phyloP scores from a whole-genome alignment of 2,113 vertebrate genomes.

The Perca schrenkii region DNA sequence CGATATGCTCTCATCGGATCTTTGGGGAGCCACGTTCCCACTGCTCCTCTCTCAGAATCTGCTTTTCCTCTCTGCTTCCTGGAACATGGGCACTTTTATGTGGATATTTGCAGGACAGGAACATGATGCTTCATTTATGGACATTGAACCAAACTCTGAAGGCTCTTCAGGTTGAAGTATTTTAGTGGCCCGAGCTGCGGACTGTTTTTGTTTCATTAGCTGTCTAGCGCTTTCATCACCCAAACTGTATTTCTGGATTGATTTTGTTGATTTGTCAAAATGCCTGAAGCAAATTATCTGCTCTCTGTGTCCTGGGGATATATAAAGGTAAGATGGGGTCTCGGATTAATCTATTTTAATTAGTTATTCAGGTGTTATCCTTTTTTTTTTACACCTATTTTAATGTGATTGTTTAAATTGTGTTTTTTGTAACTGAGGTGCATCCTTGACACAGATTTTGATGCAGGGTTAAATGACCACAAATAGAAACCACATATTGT shows the following conservation, averaged over 20 bases:
- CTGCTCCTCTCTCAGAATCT: constrained; percentile 38
- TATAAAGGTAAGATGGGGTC: constrained; percentile 93
- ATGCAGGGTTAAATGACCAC: not conserved
- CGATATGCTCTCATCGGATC: constrained; percentile 59
- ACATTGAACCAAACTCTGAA: constrained; percentile 6
- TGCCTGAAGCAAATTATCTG: constrained; percentile 98
- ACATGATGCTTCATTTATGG: constrained; percentile 22
- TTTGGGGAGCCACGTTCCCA: constrained; percentile 42
- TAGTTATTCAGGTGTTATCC: not conserved
- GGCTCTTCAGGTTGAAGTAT: constrained; percentile 40
- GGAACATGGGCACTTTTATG: constrained; percentile 27
- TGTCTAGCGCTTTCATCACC: constrained; percentile 17
- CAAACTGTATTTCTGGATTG: constrained; percentile 48
- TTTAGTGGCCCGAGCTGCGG: constrained; percentile 6
- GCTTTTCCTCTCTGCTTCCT: constrained; percentile 26
- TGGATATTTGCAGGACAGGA: constrained; percentile 46
- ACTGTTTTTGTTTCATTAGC: constrained; percentile 36
- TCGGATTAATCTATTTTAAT: not conserved
- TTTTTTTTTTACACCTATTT: not conserved
- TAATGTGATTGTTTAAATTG: constrained; percentile 2
- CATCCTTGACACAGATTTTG: constrained; percentile 6
- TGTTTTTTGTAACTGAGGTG: not conserved
- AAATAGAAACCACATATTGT: not conserved
- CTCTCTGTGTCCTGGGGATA: constrained; percentile 98
- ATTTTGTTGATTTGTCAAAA: constrained; percentile 81